Evolutionary conservation across 2,888 invertebrate genomes (phyloP), one percentile per base, ranked within the genome.

Genomic region (Trilocha varians): DNA sequence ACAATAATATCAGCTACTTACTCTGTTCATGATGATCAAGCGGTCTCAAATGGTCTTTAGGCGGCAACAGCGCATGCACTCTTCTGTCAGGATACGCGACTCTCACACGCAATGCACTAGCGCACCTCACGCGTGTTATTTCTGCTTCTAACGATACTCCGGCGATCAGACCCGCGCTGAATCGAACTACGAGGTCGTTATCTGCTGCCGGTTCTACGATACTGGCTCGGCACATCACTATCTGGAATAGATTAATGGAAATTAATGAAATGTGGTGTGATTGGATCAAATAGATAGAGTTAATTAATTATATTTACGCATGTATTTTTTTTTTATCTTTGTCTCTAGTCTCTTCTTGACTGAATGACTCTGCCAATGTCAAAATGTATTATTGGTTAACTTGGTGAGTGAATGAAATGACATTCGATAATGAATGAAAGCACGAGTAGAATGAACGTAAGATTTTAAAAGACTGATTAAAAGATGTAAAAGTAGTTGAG

Each of bases 1-100:
- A n/a, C n/a, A n/a, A n/a, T n/a, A n/a, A n/a, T 25, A 5, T 32
- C 13, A 14, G 17, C 15, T 32, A 64, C 69, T 50, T 5, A 80
- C 82, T 82, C 16, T 59, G 65, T 32, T 69, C 59, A 4, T 88
- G 89, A 50, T 89, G 87, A 57, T 91, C 89, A 57, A 93, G 87
- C 39, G 91, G 88, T 32, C 93, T 89, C 57, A 97, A 88, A 65
- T 97, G 95, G 41, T 91, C 88, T 6, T 89, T 83, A 38, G 91
- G 89, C 3, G 97, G 97, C 42, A 94, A 88, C 43, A 96, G 88
- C 44, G 97, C 88, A 69, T 97, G 95, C 44, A 91, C 90, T 65
- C 93, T 91, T 59, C 96, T 94, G 85, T 98, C 98, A 0, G 98
- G 97, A 83, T 98, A 98, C 52, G 92, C 91, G 17, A 97, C 91